Percentiles rank a stretch among this genome's conserved stretches.
Conservation (phyloP, 2,797 vertebrate genomes). For the Pangasius larnaudii region DNA sequence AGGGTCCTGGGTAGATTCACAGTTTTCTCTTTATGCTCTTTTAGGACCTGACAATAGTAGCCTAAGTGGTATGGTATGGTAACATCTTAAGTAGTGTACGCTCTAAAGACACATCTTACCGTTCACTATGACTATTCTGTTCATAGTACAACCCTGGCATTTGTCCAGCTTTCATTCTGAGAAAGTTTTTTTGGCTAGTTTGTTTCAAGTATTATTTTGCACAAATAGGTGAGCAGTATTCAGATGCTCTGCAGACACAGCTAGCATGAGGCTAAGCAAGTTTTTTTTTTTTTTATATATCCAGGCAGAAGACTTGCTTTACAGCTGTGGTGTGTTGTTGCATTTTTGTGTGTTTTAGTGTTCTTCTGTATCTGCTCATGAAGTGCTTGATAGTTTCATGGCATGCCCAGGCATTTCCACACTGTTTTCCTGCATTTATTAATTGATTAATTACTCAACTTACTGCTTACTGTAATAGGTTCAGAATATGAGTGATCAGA, state of each 20-base stretch:
- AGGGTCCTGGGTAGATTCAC: constrained; percentile 33
- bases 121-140: neutral
- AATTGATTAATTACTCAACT: neutral
- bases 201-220: neutral
- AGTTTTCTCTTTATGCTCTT: constrained; percentile 27
- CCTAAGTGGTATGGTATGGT: constrained; percentile 30
- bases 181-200: neutral
- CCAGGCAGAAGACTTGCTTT: neutral
- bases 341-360: neutral
- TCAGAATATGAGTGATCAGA: neutral
- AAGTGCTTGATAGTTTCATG: neutral
- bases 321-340: neutral
- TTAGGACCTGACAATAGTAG: constrained; percentile 31
- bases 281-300: neutral
- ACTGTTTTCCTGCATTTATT: neutral
- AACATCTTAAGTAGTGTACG: constrained; percentile 22
- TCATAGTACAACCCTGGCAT: neutral
- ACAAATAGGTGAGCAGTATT: neutral
- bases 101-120: neutral
- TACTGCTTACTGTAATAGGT: neutral
- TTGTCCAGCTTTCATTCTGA: neutral
- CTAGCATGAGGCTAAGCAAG: neutral
- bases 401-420: neutral
- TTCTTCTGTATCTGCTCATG: neutral
- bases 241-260: neutral